Evolutionary conservation across 2,113 vertebrate species (phyloP), one percentile per base, ranked within the genome.

Genomic region (Zapus hudsonius): DNA sequence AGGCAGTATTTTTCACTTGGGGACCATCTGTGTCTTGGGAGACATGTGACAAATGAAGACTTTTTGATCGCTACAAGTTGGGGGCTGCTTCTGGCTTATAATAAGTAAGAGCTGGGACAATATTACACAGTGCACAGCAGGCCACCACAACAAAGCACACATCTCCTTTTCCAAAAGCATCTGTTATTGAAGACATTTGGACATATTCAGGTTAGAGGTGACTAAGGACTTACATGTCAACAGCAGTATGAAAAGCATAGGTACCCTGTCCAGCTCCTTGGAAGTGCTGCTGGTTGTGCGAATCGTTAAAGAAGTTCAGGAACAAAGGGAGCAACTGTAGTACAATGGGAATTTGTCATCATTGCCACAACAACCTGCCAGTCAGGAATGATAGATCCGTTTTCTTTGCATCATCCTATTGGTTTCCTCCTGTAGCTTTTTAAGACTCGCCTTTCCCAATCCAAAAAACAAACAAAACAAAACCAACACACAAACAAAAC

Each of bases 281-380:
- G 82, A 78, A 78, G 57, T 75, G 67, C 74, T 44, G n/a, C 69
- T 36, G 47, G 9, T 72, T 67, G 11, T n/a, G 11, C 40, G 27
- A 84, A 78, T 85, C 82, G 52, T 84, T 55, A 79, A 82, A 84
- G 38, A 87, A 85, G 9, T 20, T 40, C 70, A 87, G 8, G 40
- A 12, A 92, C 84, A 84, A 84, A 66, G 42, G 59, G 57, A 90
- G 23, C 67, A 38, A 74, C n/a, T 70, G 72, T 89, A 82, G 61
- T 64, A 75, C n/a, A 55, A 20, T 36, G 47, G 91, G 75, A 89
- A 52, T 20, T 38, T 86, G 44, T 84, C 82, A 36, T 80, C 74
- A 84, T 55, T 33, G 29, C 36, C 61, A 87, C 27, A 59, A 72
- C 70, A 64, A 64, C 73, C 31, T 89, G n/a, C 70, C 72, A 59